Conservation (phyloP, 1,140 invertebrate genomes). For the Hycleus phaleratus region DNA sequence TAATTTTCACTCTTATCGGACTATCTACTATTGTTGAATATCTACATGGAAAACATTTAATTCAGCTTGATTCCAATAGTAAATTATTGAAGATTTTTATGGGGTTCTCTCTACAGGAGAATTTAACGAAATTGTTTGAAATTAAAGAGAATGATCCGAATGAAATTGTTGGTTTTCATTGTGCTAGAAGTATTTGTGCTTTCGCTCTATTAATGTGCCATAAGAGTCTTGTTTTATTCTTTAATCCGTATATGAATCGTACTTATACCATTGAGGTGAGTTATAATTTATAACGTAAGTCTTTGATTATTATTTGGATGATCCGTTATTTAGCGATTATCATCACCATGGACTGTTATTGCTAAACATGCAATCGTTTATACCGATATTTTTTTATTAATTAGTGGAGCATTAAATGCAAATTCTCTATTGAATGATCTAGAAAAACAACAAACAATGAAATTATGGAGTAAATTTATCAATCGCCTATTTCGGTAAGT, state of each 20-base stretch:
- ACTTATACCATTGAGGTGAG: slow-evolving; percentile 59
- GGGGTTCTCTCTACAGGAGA: slow-evolving; percentile 56
- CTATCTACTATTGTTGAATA: not conserved
- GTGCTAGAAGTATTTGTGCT: slow-evolving; percentile 57
- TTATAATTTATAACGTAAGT: too few species aligned
- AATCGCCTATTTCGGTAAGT: slow-evolving; percentile 29
- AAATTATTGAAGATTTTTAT: slow-evolving; percentile 38
- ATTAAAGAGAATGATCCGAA: slow-evolving; percentile 45
- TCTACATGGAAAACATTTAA: not conserved
- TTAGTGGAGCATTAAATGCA: slow-evolving; percentile 61
- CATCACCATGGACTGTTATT: slow-evolving; percentile 60
- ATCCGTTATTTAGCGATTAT: slow-evolving; percentile 45
- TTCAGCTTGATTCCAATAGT: not conserved
- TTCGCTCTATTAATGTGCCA: slow-evolving; percentile 57
- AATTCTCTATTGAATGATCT: slow-evolving; percentile 47
- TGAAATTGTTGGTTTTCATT: slow-evolving; percentile 57
- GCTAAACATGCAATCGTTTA: slow-evolving; percentile 64
- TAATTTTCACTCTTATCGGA: slow-evolving; percentile 5
- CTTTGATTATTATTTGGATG: slow-evolving; percentile 42
- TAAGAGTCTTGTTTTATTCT: slow-evolving; percentile 64
- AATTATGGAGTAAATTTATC: slow-evolving; percentile 24
- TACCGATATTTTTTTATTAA: slow-evolving; percentile 68
- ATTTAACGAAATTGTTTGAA: slow-evolving; percentile 48
- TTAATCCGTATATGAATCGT: slow-evolving; percentile 61
- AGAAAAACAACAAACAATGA: slow-evolving; percentile 14